Evolutionary conservation across 1,140 invertebrate genomes (phyloP), one percentile per base, ranked within the genome.

Genomic region (Drosophila simulans): DNA sequence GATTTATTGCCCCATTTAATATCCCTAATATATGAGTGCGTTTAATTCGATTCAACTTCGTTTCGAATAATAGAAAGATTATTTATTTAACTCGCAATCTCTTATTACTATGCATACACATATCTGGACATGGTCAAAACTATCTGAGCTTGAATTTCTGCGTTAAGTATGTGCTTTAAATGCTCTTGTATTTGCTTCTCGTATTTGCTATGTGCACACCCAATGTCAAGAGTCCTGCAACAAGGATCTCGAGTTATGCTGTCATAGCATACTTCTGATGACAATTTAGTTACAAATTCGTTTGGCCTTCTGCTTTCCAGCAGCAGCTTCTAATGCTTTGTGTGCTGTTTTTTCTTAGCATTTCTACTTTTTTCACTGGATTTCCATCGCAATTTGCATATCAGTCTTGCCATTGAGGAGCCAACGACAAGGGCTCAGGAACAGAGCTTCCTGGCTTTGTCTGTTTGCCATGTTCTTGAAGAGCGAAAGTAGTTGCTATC

Each of bases 221-320:
- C 45, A 49, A 52, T 65, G 58, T 52, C 62, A 65, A 66, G 60
- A 54, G 22, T 17, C 51, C 39, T 48, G 48, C 62, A 55, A 34
- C 10, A n/a, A 43, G 39, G 48, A 54, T 45, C 65, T 55, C 71
- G 58, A 74, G 71, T 75, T 65, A 25, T 74, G 66, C 73, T 81
- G 77, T 68, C 78, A 66, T 66, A 65, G 72, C 63, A 73, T 52
- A 74, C 66, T 84, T 80, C 51, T 71, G 51, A 49, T 46, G 68
- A 69, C 77, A 71, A 81, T 84, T 84, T 81, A 85, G 77, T 86
- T 65, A 63, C 78, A 86, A 81, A 82, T 82, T 85, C 63, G 58
- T 75, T 85, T 86, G 56, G 56, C 56, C 54, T 68, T 84, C 80
- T 46, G 66, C 64, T 62, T 37, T 45, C 12, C 39, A 48, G 66